Percentiles rank a stretch among this genome's conserved stretches.
These are phyloP conservation scores for Microplitis deprimator DNA, from an alignment of 2,888 invertebrate genomes.

Conservation along the genomic window DNA sequence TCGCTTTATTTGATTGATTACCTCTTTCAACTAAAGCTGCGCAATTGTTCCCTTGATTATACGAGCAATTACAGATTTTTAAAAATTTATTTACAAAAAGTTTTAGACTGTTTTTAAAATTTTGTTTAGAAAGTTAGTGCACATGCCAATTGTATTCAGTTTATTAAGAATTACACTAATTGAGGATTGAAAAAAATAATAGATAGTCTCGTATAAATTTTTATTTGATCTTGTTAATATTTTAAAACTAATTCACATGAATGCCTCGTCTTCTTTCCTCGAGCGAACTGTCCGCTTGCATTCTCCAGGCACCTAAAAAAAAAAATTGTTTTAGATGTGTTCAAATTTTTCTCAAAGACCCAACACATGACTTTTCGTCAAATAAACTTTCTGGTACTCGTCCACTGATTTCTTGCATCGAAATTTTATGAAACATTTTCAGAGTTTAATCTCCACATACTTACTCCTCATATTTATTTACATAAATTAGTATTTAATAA, in stretches of 20 bases:
- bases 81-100: constrained; percentile 44
- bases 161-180: constrained; percentile 30
- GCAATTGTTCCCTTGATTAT: no score
- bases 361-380: background rate
- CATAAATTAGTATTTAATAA: no score
- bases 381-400: no score
- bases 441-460: no score
- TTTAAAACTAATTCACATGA: background rate
- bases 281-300: background rate
- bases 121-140: constrained; percentile 66
- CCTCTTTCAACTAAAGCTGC: constrained; percentile 53
- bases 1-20: constrained; percentile 24
- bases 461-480: no score
- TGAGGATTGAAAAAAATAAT: constrained; percentile 46
- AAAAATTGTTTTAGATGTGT: constrained; percentile 50
- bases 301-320: constrained; percentile 45
- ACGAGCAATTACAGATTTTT: constrained; percentile 54
- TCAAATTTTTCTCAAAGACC: constrained; percentile 21
- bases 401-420: no score
- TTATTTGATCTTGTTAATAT: background rate
- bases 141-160: constrained; percentile 65
- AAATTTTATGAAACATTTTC: no score
- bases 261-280: background rate
- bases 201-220: background rate
- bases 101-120: constrained; percentile 56